Conservation (phyloP, 2,113 vertebrate species). For the Zeus faber region DNA sequence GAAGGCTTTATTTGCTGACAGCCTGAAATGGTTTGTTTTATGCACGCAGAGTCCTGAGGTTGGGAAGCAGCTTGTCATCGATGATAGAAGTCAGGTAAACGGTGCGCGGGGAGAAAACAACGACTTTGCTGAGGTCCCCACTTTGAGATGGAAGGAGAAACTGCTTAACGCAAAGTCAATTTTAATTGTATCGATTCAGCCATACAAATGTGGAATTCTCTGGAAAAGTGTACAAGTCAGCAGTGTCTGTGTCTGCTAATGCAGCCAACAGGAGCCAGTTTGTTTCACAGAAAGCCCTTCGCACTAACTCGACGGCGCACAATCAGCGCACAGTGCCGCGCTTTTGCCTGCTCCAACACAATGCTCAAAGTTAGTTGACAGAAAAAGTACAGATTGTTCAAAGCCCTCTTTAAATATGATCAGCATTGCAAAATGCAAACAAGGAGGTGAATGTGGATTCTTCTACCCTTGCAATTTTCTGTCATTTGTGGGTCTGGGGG, state of each 20-base stretch:
- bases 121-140: constrained; percentile 80
- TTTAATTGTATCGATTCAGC: constrained; percentile 83
- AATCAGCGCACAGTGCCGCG: constrained; percentile 64
- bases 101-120: constrained; percentile 73
- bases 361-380: constrained; percentile 69
- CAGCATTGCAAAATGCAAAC: constrained; percentile 68
- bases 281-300: constrained; percentile 70
- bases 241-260: constrained; percentile 74
- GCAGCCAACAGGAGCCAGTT: constrained; percentile 64
- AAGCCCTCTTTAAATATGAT: constrained; percentile 70
- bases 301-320: constrained; percentile 61
- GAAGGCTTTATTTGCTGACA: constrained; percentile 77
- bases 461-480: constrained; percentile 52
- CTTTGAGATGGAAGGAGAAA: constrained; percentile 71
- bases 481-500: constrained; percentile 49
- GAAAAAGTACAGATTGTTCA: constrained; percentile 65
- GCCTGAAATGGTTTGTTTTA: constrained; percentile 79
- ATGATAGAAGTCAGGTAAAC: constrained; percentile 81
- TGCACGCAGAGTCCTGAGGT: constrained; percentile 74
- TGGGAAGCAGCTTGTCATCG: constrained; percentile 76
- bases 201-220: constrained; percentile 77
- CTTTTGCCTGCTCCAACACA: constrained; percentile 73
- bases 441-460: constrained; percentile 53
- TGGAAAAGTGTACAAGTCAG: constrained; percentile 72
- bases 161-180: constrained; percentile 70